These are phyloP conservation scores for Carterocephalus palaemon DNA, from an alignment of 2,888 invertebrate species.

Conservation along the genomic window DNA sequence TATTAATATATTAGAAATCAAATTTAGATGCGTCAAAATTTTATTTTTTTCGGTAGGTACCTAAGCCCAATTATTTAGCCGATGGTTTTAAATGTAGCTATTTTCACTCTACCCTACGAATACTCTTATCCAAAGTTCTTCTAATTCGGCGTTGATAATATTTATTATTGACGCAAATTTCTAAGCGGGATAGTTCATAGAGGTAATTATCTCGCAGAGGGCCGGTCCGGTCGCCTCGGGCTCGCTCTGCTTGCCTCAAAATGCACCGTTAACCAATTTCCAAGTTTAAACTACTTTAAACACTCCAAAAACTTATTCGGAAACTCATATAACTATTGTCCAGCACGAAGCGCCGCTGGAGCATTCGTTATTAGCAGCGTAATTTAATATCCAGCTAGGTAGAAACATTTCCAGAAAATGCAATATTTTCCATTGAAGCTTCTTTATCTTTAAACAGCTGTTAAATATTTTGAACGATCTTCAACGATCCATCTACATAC, in stretches of 20 bases:
- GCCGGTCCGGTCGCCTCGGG: conserved; percentile 53
- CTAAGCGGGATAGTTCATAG: conserved; percentile 67
- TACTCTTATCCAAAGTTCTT: conserved; percentile 18
- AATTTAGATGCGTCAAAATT: conserved; percentile 4
- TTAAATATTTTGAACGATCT: too few species aligned
- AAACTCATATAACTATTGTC: conserved; percentile 73
- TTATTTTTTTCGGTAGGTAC: too few species aligned
- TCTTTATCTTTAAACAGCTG: background rate
- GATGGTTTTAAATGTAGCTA: background rate
- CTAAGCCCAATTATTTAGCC: too few species aligned
- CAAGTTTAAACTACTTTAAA: conserved; percentile 72
- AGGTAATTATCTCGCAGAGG: conserved; percentile 70
- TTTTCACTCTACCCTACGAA: background rate
- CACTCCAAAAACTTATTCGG: conserved; percentile 68
- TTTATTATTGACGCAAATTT: conserved; percentile 65
- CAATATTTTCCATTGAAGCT: conserved; percentile 4
- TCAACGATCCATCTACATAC: too few species aligned
- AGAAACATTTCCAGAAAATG: too few species aligned
- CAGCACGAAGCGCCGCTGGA: conserved; percentile 27
- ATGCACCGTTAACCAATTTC: conserved; percentile 69
- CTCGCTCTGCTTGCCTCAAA: conserved; percentile 50
- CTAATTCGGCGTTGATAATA: conserved; percentile 49
- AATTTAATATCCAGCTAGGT: conserved; percentile 19
- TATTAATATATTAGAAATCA: too few species aligned
- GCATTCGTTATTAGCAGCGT: too few species aligned